A percentile compares a stretch with the other conserved stretches of the same genome.
These are phyloP conservation scores for Numida meleagris DNA, from an alignment of 2,113 vertebrate species.

Conservation along the genomic window DNA sequence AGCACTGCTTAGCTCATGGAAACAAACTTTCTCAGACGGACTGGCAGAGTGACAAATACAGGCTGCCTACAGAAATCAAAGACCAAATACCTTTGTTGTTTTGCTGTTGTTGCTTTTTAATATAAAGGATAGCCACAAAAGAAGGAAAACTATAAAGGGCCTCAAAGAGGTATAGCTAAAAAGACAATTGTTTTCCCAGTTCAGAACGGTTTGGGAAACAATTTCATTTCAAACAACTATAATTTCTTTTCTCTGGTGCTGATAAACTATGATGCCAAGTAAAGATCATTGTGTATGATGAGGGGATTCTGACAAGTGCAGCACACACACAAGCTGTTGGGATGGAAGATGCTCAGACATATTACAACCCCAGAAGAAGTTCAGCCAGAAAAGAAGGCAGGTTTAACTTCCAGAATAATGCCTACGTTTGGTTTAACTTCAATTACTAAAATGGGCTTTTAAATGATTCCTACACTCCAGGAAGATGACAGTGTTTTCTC, in stretches of 20 bases:
- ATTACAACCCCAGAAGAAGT: background rate
- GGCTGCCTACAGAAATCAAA: slow-evolving; percentile 29
- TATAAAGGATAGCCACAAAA: background rate
- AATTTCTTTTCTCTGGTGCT: background rate
- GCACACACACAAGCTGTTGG: background rate
- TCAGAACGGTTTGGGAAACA: background rate
- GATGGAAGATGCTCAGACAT: slow-evolving; percentile 23
- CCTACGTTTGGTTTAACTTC: background rate
- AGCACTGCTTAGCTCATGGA: slow-evolving; percentile 4
- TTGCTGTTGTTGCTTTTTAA: background rate
- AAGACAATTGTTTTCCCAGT: background rate
- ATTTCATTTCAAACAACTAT: background rate
- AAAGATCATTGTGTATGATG: background rate
- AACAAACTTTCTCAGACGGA: slow-evolving; percentile 47
- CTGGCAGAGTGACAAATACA: slow-evolving; percentile 35
- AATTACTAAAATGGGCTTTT: background rate
- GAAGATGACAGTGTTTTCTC: background rate
- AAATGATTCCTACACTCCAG: background rate
- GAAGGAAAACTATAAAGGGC: background rate
- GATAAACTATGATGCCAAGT: background rate
- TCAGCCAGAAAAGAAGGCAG: background rate
- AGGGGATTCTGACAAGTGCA: background rate
- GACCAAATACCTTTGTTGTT: background rate
- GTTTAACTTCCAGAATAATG: background rate
- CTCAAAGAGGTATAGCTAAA: background rate